Evolutionary conservation across 2,113 vertebrate species (phyloP), one percentile per base, ranked within the genome.

Genomic region (Bettongia penicillata): DNA sequence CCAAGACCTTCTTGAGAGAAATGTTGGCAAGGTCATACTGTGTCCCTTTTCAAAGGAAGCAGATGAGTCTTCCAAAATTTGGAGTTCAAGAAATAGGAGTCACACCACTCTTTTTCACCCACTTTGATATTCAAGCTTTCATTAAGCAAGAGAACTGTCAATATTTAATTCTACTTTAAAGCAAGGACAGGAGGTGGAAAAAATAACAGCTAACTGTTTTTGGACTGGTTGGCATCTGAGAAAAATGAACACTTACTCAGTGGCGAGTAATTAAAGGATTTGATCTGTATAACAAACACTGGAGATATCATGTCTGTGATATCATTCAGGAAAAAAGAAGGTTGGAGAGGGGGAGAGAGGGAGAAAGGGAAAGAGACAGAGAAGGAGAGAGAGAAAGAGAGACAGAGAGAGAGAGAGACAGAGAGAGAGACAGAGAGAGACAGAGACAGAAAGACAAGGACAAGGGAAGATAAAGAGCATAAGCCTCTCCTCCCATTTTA

Each of bases 81-180:
- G n/a, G 43, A 95, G 84, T 97, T 95, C 90, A 93, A 53, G n/a
- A 97, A 68, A 90, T 97, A 84, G 97, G 98, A 97, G 48, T 0
- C 3, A 90, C 92, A 90, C 47, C 89, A 96, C 92, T 96, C 97
- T 98, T 97, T 92, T 61, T 57, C 37, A 96, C 93, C 97, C 6
- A 96, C 96, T 96, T 95, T 97, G 97, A 97, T 96, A 96, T 93
- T 97, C 19, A 0, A 10, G 94, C 84, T 51, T 94, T 97, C 96
- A 92, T 97, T 98, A 95, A 95, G 95, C 94, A 97, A 97, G 57
- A 98, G 51, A 92, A 95, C 55, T n/a, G 24, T 96, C 95, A 96
- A 51, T 91, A 94, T 94, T 98, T 98, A 97, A 97, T 94, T 51
- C 51, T 92, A 96, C 91, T 97, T 97, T 90, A 97, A 94, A 96